Evolutionary conservation across 1,140 invertebrate genomes (phyloP).

Genomic region (Drosophila asahinai): DNA sequence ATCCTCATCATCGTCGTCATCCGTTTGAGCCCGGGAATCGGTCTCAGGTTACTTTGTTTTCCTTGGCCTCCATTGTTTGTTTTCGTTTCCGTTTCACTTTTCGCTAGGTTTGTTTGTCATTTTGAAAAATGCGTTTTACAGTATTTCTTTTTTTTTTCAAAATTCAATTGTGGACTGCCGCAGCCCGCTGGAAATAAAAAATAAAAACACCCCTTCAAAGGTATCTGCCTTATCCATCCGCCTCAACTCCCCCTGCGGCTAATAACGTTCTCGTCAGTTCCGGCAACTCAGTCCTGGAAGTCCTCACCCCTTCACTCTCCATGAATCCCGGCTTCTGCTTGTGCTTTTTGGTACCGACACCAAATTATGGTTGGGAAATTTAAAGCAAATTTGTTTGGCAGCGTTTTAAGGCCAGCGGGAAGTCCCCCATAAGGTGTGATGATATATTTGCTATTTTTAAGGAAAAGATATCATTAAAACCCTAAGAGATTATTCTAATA

Average conservation of each 20-base stretch:
- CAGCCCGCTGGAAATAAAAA: constrained; percentile 36
- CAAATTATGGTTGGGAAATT: constrained; percentile 44
- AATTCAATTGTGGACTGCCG: constrained; percentile 79
- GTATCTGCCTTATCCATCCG: constrained; percentile 4
- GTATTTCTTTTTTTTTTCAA: constrained; percentile 29
- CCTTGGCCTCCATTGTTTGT: constrained; percentile 73
- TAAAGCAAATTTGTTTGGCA: constrained; percentile 34
- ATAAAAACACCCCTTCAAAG: constrained; percentile 53
- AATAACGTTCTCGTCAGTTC: constrained; percentile 63
- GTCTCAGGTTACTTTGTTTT: constrained; percentile 81
- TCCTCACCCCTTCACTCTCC: constrained; percentile 1
- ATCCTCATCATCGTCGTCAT: constrained; percentile 33
- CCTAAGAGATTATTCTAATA: background rate
- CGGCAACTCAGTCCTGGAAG: constrained; percentile 30
- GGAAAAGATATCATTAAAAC: background rate
- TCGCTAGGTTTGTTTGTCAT: constrained; percentile 66
- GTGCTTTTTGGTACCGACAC: constrained; percentile 35
- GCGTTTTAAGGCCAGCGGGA: constrained; percentile 20
- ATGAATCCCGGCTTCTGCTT: constrained; percentile 9
- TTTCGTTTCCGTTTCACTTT: constrained; percentile 80
- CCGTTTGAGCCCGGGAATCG: constrained; percentile 51
- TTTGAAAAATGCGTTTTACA: constrained; percentile 67
- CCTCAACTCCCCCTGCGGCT: constrained; percentile 55
- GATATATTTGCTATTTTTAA: no score
- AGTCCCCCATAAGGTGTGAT: background rate